Evolutionary conservation across 1,140 invertebrate genomes (phyloP).

Genomic region (Hylyphantes graminicola): DNA sequence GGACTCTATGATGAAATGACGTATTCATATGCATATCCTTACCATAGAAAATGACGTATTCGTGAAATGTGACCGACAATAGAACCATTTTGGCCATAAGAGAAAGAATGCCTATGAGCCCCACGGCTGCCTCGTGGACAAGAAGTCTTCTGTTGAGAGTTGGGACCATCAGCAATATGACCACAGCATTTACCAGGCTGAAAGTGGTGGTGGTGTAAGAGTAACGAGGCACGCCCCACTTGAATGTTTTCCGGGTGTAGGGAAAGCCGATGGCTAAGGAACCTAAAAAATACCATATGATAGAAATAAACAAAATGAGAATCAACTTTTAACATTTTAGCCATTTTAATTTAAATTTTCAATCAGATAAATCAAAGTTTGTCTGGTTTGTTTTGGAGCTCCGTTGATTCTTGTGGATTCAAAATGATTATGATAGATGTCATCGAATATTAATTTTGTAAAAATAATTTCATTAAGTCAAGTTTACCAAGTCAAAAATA

Average conservation of each 20-base stretch:
- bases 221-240: conserved; percentile 35
- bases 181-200: conserved; percentile 29
- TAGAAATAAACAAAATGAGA: neutral
- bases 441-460: too few relatives aligned
- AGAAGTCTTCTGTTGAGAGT: conserved; percentile 30
- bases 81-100: conserved; percentile 47
- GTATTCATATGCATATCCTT: neutral
- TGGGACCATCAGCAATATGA: conserved; percentile 16
- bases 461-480: too few relatives aligned
- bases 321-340: too few relatives aligned
- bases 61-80: conserved; percentile 20
- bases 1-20: neutral
- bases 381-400: too few relatives aligned
- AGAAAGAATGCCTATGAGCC: conserved; percentile 40
- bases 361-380: too few relatives aligned
- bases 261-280: conserved; percentile 38
- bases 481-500: too few relatives aligned
- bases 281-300: conserved; percentile 13
- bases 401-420: too few relatives aligned
- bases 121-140: conserved; percentile 47
- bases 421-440: too few relatives aligned
- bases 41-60: conserved; percentile 43
- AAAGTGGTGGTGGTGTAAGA: conserved; percentile 35
- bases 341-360: too few relatives aligned
- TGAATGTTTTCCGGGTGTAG: conserved; percentile 33